Evolutionary conservation across 2,888 invertebrate species (phyloP), one percentile per base, ranked within the genome.

Genomic region (Ganaspis brasiliensis): DNA sequence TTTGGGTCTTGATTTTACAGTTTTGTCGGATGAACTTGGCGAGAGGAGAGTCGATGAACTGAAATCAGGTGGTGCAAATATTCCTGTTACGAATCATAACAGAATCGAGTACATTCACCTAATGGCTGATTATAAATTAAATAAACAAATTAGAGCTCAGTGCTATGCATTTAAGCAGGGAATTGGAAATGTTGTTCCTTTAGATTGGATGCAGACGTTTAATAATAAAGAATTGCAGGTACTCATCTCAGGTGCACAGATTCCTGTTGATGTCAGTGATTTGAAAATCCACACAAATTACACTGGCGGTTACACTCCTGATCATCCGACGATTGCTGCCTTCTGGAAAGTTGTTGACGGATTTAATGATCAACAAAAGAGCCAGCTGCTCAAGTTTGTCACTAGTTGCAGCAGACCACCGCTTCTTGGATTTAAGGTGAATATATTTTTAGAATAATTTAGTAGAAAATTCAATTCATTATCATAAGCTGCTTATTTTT

Each of bases 371-470:
- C 93, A 94, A 73, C 97, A 98, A 91, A 95, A 96, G 80, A 93
- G 98, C 78, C 96, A 97, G 88, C 92, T 99, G 73, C 93, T 99
- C 9, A 98, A 98, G 92, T 99, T 99, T 92, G 99, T 99, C 56
- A 99, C 99, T 1, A 98, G 98, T 90, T 99, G 99, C 90, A 99
- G 99, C 0, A 92, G 99, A 77, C 98, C 99, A 3, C 99, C 99
- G 0, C 93, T 99, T 31, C 93, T 99, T 55, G 99, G 99, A 1
- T 99, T 99, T 89, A 98, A 98, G 94, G 98, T 98, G 90, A n/a
- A n/a, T 61, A n/a, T n/a, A n/a, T n/a, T n/a, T n/a, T n/a, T n/a
- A n/a, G n/a, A n/a, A n/a, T n/a, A n/a, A n/a, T n/a, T n/a, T n/a
- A n/a, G n/a, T n/a, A n/a, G n/a, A n/a, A n/a, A n/a, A n/a, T n/a